Percentiles rank a stretch among this genome's conserved stretches.
phyloP scores from a whole-genome alignment of 2,113 vertebrate genomes.

The Pelobates fuscus region DNA sequence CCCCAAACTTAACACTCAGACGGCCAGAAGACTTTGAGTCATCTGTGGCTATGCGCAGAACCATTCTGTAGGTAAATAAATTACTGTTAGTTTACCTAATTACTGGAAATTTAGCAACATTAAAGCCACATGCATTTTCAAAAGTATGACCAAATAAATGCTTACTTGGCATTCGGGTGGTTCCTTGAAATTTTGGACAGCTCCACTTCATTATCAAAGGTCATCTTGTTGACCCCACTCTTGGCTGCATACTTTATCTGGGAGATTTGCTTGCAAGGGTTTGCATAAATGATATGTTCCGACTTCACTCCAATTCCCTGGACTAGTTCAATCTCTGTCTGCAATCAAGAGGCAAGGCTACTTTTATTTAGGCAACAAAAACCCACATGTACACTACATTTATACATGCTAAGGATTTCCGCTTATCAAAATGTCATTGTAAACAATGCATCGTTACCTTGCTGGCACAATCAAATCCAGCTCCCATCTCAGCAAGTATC shows the following conservation, averaged over 20 bases:
- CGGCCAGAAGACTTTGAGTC: conserved; percentile 57
- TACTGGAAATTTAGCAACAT: no score
- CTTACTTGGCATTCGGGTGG: conserved; percentile 70
- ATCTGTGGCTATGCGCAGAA: conserved; percentile 64
- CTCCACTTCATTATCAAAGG: conserved; percentile 76
- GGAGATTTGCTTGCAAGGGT: conserved; percentile 74
- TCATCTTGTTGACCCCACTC: conserved; percentile 66
- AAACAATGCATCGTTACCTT: conserved; percentile 64
- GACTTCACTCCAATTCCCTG: conserved; percentile 62
- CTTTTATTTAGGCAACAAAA: not conserved
- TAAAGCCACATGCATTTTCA: no score
- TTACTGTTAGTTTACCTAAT: not conserved
- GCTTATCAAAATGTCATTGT: no score
- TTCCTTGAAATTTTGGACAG: conserved; percentile 70
- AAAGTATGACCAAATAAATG: not conserved
- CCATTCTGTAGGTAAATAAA: conserved; percentile 63
- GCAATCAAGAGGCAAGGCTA: conserved; percentile 13
- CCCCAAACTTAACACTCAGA: conserved; percentile 64
- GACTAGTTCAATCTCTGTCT: conserved; percentile 69
- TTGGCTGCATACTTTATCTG: conserved; percentile 70
- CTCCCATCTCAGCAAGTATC: conserved; percentile 72
- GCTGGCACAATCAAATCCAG: conserved; percentile 74
- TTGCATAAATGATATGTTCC: conserved; percentile 71
- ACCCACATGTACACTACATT: not conserved
- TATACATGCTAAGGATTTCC: not conserved